phyloP scores from a whole-genome alignment of 2,888 invertebrate genomes.

The Bedellia somnulentella region DNA sequence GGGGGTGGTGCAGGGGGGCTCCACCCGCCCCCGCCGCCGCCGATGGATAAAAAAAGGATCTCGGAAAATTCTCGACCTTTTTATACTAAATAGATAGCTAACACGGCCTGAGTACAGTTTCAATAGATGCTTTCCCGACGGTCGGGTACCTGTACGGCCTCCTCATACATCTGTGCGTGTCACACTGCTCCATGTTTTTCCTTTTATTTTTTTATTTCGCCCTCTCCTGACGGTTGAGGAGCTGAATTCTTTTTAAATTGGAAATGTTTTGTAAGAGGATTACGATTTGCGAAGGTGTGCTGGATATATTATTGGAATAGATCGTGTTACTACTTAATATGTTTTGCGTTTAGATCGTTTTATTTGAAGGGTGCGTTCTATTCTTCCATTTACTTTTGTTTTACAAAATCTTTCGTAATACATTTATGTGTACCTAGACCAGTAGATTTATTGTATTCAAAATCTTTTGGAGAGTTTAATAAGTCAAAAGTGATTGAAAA shows the following conservation, averaged over 20 bases:
- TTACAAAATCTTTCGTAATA: no score
- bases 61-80: conserved; percentile 55
- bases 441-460: no score
- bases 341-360: conserved; percentile 34
- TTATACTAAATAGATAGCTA: conserved; percentile 62
- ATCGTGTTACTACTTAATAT: conserved; percentile 26
- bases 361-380: no score
- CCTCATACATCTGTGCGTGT: conserved; percentile 25
- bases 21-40: no score
- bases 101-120: conserved; percentile 61
- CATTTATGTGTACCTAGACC: no score
- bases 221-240: conserved; percentile 53
- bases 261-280: conserved; percentile 62
- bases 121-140: conserved; percentile 59
- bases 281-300: conserved; percentile 57
- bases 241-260: conserved; percentile 60
- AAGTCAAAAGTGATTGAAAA: no score
- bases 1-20: conserved; percentile 17
- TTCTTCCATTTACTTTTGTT: no score
- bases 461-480: no score
- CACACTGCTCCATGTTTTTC: no score
- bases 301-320: conserved; percentile 30
- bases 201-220: conserved; percentile 58
- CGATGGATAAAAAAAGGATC: conserved; percentile 53
- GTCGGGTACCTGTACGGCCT: conserved; percentile 56